Evolutionary conservation across 2,113 vertebrate genomes (phyloP).

Genomic region (Syngnathoides biaculeatus): DNA sequence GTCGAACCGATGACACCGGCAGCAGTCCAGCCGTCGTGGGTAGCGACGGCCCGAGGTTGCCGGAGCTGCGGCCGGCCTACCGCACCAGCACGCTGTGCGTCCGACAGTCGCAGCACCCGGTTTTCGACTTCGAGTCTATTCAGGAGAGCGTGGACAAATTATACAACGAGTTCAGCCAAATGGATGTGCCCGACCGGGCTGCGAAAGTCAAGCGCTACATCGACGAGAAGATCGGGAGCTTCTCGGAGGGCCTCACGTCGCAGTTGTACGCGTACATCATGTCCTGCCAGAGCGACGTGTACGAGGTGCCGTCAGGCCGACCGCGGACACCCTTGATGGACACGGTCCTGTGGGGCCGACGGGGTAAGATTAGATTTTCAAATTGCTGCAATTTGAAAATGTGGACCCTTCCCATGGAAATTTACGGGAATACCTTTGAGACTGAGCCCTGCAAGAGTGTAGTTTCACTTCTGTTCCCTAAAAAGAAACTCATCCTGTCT

Average conservation of each 20-base stretch:
- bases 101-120: conserved; percentile 4
- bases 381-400: too few relatives aligned
- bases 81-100: background rate
- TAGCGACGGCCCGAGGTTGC: background rate
- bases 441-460: too few relatives aligned
- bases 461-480: too few relatives aligned
- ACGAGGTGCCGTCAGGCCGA: conserved; percentile 1
- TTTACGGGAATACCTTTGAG: too few relatives aligned
- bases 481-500: too few relatives aligned
- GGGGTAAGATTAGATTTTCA: background rate
- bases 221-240: conserved; percentile 6
- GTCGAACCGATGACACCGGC: background rate
- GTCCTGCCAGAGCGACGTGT: conserved; percentile 6
- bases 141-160: conserved; percentile 1
- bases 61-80: background rate
- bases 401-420: too few relatives aligned
- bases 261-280: conserved; percentile 4
- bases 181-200: background rate
- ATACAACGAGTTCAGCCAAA: conserved; percentile 3
- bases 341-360: conserved; percentile 5
- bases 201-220: conserved; percentile 6
- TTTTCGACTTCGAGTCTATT: conserved; percentile 6
- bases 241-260: background rate
- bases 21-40: background rate
- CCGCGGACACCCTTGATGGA: conserved; percentile 2